Evolutionary conservation across 1,140 invertebrate genomes (phyloP), one percentile per base, ranked within the genome.

Genomic region (Orussus abietinus): DNA sequence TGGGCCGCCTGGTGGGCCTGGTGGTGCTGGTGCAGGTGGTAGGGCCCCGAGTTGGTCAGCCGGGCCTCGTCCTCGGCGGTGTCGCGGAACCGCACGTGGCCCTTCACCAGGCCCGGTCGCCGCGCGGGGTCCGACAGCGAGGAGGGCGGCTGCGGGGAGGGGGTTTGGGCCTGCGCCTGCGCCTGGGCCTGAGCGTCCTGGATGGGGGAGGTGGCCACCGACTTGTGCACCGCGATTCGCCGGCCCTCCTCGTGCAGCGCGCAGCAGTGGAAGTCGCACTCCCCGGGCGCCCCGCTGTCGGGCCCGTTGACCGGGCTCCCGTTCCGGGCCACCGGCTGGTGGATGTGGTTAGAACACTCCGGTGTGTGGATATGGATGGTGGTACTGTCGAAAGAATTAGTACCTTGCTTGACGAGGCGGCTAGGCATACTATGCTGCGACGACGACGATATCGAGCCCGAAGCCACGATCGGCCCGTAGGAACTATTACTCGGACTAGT

Each of bases 181-280:
- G 55, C 58, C 19, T 63, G 80, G 72, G 82, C 73, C 69, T 83
- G 72, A 62, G 80, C 80, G 59, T 92, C 89, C 70, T 91, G 90
- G 28, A 93, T 92, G 42, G 90, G 90, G 29, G 89, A 92, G 28
- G 90, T 92, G 38, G 89, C 88, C 36, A 92, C 89, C 49, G 85
- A 87, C 68, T 90, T 92, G 72, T 92, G 89, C 30, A 92, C 88
- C 26, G 88, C 88, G 57, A 92, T 92, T 58, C 88, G 83, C 19
- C 90, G 81, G 1, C 90, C 89, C 69, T 92, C 90, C 65, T 93
- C 90, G 76, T 94, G 91, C 42, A 95, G 76, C 19, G 91, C 86
- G 72, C 91, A 93, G 69, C 91, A 96, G 69, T 95, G 92, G 71
- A 95, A 95, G 71, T 95, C 92, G 75, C 92, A 95, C 62, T 92